A percentile compares a stretch with the other conserved stretches of the same genome.
Evolutionary conservation across 2,888 invertebrate species (phyloP).

Genomic region (Sturmia bella): DNA sequence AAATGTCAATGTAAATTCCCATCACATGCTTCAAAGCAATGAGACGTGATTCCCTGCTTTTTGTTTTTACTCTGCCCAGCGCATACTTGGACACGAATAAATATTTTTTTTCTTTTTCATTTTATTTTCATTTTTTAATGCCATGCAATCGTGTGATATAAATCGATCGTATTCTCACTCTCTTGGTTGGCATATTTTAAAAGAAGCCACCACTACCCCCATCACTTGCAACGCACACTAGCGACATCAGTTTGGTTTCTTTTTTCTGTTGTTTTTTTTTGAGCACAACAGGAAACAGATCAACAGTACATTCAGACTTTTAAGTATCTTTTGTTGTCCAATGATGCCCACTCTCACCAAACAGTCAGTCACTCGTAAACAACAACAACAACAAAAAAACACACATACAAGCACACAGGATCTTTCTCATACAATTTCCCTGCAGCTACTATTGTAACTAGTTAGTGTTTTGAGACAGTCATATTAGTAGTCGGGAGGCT

Average conservation of each 20-base stretch:
- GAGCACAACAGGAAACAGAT: conserved; percentile 67
- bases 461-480: too few species aligned
- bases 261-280: conserved; percentile 5
- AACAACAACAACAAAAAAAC: not conserved
- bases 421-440: conserved; percentile 32
- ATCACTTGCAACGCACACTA: conserved; percentile 24
- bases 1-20: conserved; percentile 72
- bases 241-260: not conserved
- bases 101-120: conserved; percentile 5
- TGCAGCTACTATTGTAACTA: too few species aligned
- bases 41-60: conserved; percentile 71
- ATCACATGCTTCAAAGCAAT: conserved; percentile 71
- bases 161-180: conserved; percentile 71
- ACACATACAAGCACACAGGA: conserved; percentile 23
- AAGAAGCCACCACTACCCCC: conserved; percentile 46
- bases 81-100: conserved; percentile 27
- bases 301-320: conserved; percentile 54
- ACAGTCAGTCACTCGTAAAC: conserved; percentile 34
- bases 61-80: conserved; percentile 19
- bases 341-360: conserved; percentile 58
- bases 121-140: conserved; percentile 50
- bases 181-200: conserved; percentile 56
- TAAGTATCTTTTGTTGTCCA: conserved; percentile 62
- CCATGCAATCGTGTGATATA: conserved; percentile 71
- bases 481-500: too few species aligned